These are phyloP conservation scores for Philereme vetulata DNA, from an alignment of 2,888 invertebrate genomes.

Conservation along the genomic window DNA sequence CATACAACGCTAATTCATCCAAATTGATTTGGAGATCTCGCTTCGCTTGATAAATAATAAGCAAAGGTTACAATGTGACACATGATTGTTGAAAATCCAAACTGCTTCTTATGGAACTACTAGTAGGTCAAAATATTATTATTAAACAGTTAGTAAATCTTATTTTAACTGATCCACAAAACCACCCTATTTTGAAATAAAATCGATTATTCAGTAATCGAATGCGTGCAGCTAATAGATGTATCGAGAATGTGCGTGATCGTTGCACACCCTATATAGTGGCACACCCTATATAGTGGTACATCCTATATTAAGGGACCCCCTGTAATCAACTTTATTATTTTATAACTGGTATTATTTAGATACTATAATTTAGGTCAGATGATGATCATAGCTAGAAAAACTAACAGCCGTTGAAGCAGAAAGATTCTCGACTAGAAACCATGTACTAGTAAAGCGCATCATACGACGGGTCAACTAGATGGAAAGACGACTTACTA, in stretches of 20 bases:
- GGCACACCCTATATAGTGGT: conserved; percentile 19
- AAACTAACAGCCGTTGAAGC: too few relatives aligned
- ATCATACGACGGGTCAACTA: too few relatives aligned
- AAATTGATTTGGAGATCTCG: too few relatives aligned
- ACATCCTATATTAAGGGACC: conserved; percentile 14
- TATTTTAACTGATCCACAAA: not conserved
- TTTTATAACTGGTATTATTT: conserved; percentile 49
- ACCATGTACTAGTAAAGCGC: too few relatives aligned
- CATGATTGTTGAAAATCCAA: too few relatives aligned
- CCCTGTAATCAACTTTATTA: conserved; percentile 47
- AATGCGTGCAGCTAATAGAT: conserved; percentile 67
- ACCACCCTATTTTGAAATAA: conserved; percentile 23
- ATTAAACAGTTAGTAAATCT: not conserved
- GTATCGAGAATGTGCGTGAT: conserved; percentile 54
- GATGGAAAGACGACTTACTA: too few relatives aligned
- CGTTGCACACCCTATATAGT: conserved; percentile 40
- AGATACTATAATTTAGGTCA: conserved; percentile 25
- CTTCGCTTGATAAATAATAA: too few relatives aligned
- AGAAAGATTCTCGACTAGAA: too few relatives aligned
- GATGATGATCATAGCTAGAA: conserved; percentile 2
- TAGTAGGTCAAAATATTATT: too few relatives aligned
- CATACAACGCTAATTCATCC: too few relatives aligned
- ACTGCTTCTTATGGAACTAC: too few relatives aligned
- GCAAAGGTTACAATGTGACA: too few relatives aligned
- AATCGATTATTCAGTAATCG: conserved; percentile 55